Evolutionary conservation across 2,888 invertebrate genomes (phyloP).

Genomic region (Nipponacmea schrenckii): DNA sequence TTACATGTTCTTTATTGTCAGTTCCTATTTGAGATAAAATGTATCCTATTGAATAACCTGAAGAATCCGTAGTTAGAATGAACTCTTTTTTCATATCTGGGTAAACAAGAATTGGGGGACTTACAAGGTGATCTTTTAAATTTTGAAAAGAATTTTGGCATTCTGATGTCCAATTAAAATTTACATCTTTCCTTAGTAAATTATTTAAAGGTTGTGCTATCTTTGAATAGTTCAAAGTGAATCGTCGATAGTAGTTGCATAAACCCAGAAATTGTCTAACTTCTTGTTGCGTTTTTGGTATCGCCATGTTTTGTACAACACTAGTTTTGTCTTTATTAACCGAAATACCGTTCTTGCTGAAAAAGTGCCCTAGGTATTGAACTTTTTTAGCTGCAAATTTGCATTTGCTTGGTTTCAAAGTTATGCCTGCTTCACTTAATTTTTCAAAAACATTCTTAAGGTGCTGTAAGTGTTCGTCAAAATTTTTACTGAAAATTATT

Average conservation of each 20-base stretch:
- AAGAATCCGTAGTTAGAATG: no score
- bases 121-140: no score
- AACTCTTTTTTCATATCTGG: no score
- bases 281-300: constrained; percentile 14
- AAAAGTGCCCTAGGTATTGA: no score
- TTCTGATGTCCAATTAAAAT: no score
- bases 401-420: no score
- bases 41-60: no score
- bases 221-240: not conserved
- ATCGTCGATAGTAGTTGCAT: not conserved
- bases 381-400: no score
- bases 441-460: constrained; percentile 28
- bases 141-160: no score
- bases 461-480: constrained; percentile 31
- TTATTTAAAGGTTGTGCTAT: not conserved
- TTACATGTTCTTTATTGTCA: not conserved
- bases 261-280: not conserved
- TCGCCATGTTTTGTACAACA: constrained; percentile 31
- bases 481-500: no score
- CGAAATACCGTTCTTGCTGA: constrained; percentile 18
- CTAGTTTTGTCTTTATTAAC: constrained; percentile 25
- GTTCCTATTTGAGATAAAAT: no score
- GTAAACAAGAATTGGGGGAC: no score
- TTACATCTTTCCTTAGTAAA: not conserved
- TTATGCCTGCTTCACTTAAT: constrained; percentile 28